These are phyloP conservation scores for Aphaenogaster floridana DNA, from an alignment of 1,140 invertebrate genomes.

Conservation along the genomic window DNA sequence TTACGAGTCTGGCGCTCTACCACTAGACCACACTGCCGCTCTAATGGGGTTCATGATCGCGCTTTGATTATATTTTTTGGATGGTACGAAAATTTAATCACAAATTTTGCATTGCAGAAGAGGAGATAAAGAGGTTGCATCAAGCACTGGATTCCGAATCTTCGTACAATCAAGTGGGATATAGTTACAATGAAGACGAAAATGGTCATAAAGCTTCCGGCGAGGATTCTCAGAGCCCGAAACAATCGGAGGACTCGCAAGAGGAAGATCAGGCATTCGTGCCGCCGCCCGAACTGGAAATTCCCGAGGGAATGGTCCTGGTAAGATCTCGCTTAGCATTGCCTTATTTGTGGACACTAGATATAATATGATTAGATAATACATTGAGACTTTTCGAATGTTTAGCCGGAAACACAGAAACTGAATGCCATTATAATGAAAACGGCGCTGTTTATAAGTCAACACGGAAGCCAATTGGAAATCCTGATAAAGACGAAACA, in stretches of 20 bases:
- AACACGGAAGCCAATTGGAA: conserved; percentile 99
- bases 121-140: conserved; percentile 95
- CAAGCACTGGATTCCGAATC: conserved; percentile 90
- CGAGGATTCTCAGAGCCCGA: conserved; percentile 83
- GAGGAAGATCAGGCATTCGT: conserved; percentile 92
- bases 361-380: background rate
- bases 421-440: conserved; percentile 98
- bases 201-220: conserved; percentile 75
- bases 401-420: conserved; percentile 96
- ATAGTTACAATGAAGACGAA: conserved; percentile 91
- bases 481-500: conserved; percentile 99
- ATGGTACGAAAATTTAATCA: background rate
- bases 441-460: conserved; percentile 97
- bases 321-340: conserved; percentile 87
- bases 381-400: conserved; percentile 67
- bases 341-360: background rate
- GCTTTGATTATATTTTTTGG: background rate
- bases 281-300: conserved; percentile 90
- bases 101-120: conserved; percentile 89
- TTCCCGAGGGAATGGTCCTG: conserved; percentile 91
- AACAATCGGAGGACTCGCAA: conserved; percentile 81
- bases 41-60: too few relatives aligned
- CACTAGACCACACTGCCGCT: too few relatives aligned
- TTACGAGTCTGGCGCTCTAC: too few relatives aligned
- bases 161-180: conserved; percentile 93